Evolutionary conservation across 2,797 vertebrate species (phyloP).

Genomic region (Poecilia wingei): DNA sequence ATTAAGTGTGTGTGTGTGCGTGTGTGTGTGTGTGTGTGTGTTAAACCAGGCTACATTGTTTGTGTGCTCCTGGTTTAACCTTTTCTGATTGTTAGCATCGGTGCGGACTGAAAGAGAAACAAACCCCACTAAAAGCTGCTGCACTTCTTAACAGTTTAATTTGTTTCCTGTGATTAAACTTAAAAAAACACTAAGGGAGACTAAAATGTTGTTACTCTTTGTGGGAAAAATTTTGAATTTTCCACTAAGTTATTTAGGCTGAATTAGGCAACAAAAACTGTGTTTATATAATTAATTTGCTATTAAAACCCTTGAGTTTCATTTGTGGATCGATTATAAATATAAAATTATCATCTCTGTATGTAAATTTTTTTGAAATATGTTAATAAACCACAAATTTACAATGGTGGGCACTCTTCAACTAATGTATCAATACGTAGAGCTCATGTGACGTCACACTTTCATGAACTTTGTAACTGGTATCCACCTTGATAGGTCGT

Average conservation of each 20-base stretch:
- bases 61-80: slow-evolving; percentile 54
- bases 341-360: neutral
- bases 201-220: neutral
- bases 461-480: no score
- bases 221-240: neutral
- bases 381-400: neutral
- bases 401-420: neutral
- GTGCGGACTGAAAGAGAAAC: slow-evolving; percentile 8
- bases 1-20: slow-evolving; percentile 25
- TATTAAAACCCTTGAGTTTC: no score
- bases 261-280: neutral
- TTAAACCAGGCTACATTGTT: slow-evolving; percentile 15
- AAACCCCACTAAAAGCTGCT: neutral
- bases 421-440: no score
- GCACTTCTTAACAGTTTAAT: no score
- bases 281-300: no score
- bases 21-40: neutral
- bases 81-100: slow-evolving; percentile 43
- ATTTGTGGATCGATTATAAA: no score
- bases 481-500: no score
- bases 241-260: neutral
- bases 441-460: no score
- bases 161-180: neutral
- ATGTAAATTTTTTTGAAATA: neutral
- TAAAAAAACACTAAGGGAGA: neutral